Evolutionary conservation across 2,113 vertebrate genomes (phyloP).

Genomic region (Cyphomyrus discorhynchus): DNA sequence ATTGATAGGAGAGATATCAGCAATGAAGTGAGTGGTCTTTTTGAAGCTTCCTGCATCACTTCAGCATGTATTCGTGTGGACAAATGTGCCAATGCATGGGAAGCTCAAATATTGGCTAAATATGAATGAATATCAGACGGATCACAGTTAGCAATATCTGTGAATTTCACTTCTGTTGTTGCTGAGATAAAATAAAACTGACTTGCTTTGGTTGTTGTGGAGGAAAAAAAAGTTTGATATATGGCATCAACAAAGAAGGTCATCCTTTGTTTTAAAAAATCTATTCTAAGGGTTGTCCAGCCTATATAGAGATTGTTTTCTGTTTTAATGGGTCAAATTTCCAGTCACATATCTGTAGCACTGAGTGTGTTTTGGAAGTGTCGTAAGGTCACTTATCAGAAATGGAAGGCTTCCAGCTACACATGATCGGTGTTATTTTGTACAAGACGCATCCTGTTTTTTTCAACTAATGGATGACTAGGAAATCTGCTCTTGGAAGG

Average conservation of each 20-base stretch:
- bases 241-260: neutral
- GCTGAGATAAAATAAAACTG: neutral
- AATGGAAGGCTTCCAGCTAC: constrained; percentile 4
- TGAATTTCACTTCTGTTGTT: neutral
- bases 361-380: neutral
- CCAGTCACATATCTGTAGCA: neutral
- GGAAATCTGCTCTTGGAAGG: constrained; percentile 2
- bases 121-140: no score
- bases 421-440: neutral
- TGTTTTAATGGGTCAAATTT: neutral
- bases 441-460: constrained; percentile 1
- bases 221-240: neutral
- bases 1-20: neutral
- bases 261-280: neutral
- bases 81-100: neutral
- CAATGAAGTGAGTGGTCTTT: neutral
- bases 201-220: neutral
- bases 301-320: neutral
- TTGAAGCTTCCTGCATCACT: neutral
- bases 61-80: neutral
- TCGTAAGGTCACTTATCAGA: neutral
- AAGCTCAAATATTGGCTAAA: neutral
- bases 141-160: no score
- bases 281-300: neutral
- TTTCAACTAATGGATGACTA: neutral